Conservation (phyloP, 1,140 invertebrate genomes). For the Lepidostoma basale region DNA sequence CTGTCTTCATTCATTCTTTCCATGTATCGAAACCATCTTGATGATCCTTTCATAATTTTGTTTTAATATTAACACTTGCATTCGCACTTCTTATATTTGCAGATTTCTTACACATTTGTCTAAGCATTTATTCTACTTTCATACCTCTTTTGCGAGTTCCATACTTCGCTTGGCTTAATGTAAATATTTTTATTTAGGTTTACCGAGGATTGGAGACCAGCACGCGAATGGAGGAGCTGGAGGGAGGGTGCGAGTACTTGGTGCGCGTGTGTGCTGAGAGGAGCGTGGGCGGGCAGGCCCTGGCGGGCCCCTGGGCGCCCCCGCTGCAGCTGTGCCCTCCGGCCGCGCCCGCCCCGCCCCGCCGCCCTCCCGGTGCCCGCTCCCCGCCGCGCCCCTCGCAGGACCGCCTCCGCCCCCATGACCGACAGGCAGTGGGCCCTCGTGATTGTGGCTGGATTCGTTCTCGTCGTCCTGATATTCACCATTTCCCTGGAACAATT, state of each 20-base stretch:
- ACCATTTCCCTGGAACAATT: conserved; percentile 64
- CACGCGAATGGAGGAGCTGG: conserved; percentile 69
- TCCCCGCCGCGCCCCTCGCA: conserved; percentile 44
- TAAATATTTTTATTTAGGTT: conserved; percentile 62
- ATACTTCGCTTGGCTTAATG: no score
- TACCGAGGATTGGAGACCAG: conserved; percentile 72
- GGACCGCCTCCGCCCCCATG: conserved; percentile 54
- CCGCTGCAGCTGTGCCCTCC: conserved; percentile 44
- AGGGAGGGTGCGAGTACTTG: conserved; percentile 72
- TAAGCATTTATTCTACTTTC: neutral
- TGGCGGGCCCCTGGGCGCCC: conserved; percentile 69
- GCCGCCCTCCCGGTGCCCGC: conserved; percentile 43
- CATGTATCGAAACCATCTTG: no score
- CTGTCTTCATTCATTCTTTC: no score
- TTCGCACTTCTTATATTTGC: no score
- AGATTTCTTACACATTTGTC: no score
- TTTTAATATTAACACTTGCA: no score
- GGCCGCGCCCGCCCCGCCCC: conserved; percentile 43
- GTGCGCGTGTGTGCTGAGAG: conserved; percentile 77
- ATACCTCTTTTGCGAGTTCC: no score
- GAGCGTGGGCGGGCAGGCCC: conserved; percentile 61
- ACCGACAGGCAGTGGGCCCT: conserved; percentile 70
- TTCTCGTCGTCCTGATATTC: conserved; percentile 67
- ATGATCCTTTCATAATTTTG: no score
- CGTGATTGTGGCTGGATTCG: conserved; percentile 67